A percentile compares a stretch with the other conserved stretches of the same genome.
Conservation (phyloP, 2,113 vertebrate species). For the Heterochromis multidens region DNA sequence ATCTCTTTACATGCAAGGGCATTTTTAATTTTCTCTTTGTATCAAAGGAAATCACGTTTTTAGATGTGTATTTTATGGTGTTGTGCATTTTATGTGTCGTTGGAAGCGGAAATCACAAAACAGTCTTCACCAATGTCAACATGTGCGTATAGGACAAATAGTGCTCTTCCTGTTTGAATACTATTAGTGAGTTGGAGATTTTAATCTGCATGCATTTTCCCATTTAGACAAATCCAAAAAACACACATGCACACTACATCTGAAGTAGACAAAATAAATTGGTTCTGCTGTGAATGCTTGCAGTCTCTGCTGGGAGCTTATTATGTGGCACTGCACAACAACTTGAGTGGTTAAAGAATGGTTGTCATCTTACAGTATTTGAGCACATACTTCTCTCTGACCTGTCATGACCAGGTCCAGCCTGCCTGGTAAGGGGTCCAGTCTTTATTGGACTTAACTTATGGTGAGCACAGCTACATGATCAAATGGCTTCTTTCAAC, state of each 20-base stretch:
- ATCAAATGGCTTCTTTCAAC: slow-evolving; percentile 42
- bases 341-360: background rate
- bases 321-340: background rate
- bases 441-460: slow-evolving; percentile 24
- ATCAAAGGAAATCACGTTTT: slow-evolving; percentile 52
- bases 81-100: slow-evolving; percentile 8
- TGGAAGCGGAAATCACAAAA: slow-evolving; percentile 4
- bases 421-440: background rate
- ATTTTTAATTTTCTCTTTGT: slow-evolving; percentile 50
- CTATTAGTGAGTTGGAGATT: background rate
- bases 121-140: background rate
- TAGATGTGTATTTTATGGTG: slow-evolving; percentile 19
- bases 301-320: background rate
- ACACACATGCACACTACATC: background rate
- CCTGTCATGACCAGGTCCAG: background rate
- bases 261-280: background rate
- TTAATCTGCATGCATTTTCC: slow-evolving; percentile 10
- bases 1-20: slow-evolving; percentile 26
- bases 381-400: background rate
- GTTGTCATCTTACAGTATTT: background rate
- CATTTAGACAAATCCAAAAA: background rate
- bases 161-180: background rate
- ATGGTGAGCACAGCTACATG: slow-evolving; percentile 26
- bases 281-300: background rate
- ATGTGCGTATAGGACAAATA: background rate